A percentile compares a stretch with the other conserved stretches of the same genome.
phyloP scores from a whole-genome alignment of 2,113 vertebrate species.

The Atlantisia rogersi region DNA sequence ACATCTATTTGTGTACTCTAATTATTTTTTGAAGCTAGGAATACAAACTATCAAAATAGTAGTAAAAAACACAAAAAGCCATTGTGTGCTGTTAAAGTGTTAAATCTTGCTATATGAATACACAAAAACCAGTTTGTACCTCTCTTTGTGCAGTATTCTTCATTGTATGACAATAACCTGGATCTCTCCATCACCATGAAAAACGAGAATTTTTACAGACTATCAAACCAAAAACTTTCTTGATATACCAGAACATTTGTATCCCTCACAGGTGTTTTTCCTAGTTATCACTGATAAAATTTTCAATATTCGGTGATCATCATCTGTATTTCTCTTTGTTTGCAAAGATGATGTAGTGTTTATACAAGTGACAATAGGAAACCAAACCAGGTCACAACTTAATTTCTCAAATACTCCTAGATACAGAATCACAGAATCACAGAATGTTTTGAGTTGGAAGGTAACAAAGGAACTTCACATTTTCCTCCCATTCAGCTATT shows the following conservation, averaged over 20 bases:
- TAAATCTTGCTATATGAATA: neutral
- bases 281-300: conserved; percentile 27
- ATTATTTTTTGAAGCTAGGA: neutral
- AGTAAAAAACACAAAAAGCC: neutral
- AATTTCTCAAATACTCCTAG: neutral
- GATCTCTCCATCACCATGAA: conserved; percentile 18
- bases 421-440: too few relatives aligned
- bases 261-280: conserved; percentile 9
- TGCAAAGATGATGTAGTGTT: neutral
- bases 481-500: neutral
- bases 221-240: conserved; percentile 36
- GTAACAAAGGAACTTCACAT: neutral
- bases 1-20: neutral
- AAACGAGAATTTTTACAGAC: conserved; percentile 52
- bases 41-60: neutral
- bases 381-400: neutral
- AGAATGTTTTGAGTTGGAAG: too few relatives aligned
- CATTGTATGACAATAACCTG: neutral
- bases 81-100: neutral
- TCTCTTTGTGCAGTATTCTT: neutral
- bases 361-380: neutral
- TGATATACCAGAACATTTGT: conserved; percentile 5
- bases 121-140: neutral
- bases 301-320: neutral
- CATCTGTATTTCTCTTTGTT: neutral